These are phyloP conservation scores for Chloroceryle amazona DNA, from an alignment of 2,797 vertebrate species.

Conservation along the genomic window DNA sequence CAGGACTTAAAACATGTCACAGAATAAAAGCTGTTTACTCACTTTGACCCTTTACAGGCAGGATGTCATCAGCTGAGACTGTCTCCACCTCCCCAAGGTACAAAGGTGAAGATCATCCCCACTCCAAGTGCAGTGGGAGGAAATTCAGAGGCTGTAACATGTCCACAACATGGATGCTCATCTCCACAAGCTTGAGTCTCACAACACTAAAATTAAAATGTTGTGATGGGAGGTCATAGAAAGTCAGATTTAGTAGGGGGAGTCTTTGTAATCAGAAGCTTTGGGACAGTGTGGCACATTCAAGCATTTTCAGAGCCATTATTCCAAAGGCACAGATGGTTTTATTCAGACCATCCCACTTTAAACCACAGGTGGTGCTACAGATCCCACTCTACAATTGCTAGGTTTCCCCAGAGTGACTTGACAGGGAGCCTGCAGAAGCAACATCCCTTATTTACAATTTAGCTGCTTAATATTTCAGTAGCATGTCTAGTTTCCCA, in stretches of 20 bases:
- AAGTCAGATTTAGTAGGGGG: background rate
- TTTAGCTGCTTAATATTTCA: background rate
- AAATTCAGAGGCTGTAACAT: background rate
- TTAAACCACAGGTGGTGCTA: fast-evolving
- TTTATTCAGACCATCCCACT: background rate
- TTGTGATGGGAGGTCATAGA: fast-evolving
- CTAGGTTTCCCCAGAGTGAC: background rate
- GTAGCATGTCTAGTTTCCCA: background rate
- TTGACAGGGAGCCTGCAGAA: background rate
- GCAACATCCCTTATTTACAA: background rate
- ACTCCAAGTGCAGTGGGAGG: fast-evolving
- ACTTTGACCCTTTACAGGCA: fast-evolving
- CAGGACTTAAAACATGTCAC: background rate
- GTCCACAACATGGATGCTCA: fast-evolving
- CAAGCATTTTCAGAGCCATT: background rate
- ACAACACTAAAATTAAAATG: background rate
- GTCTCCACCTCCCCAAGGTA: fast-evolving
- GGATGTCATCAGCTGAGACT: background rate
- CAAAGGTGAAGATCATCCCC: background rate
- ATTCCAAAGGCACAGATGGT: fast-evolving
- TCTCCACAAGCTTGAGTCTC: background rate
- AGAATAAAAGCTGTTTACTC: background rate
- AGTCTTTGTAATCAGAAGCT: background rate
- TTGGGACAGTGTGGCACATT: background rate
- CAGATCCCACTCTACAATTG: background rate